Conservation (phyloP, 2,797 vertebrate genomes). For the Cossypha polioptera region DNA sequence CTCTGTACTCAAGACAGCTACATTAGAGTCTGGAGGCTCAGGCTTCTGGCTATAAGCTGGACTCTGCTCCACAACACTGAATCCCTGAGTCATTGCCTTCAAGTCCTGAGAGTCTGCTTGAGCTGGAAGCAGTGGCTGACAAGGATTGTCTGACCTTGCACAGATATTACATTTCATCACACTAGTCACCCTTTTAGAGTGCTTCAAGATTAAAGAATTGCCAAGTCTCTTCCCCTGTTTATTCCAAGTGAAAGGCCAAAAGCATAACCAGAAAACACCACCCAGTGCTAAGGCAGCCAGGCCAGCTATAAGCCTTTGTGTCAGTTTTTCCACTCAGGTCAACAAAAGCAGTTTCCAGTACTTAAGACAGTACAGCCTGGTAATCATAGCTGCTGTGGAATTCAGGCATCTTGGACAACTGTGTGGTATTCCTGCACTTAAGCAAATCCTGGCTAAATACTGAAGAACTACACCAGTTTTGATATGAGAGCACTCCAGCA, state of each 20-base stretch:
- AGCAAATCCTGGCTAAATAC: not conserved
- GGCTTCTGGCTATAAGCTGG: not conserved
- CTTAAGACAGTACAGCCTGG: not conserved
- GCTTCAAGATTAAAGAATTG: constrained; percentile 29
- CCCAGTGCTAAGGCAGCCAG: not conserved
- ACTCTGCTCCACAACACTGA: not conserved
- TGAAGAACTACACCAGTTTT: not conserved
- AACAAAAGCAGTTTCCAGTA: not conserved
- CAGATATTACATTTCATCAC: constrained; percentile 33
- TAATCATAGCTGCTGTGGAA: not conserved
- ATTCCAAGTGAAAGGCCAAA: constrained; percentile 3
- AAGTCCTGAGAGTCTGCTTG: not conserved
- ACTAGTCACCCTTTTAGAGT: not conserved
- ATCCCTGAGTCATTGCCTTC: constrained; percentile 53
- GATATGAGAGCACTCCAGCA: not conserved
- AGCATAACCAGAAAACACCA: not conserved
- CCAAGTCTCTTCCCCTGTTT: constrained; percentile 4
- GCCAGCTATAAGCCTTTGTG: not conserved
- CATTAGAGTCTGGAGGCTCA: not conserved
- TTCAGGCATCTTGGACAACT: not conserved
- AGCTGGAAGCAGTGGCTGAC: constrained; percentile 22
- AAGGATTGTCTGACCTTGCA: constrained; percentile 55
- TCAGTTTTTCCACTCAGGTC: not conserved
- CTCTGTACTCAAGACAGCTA: not conserved
- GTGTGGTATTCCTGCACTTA: not conserved